These are phyloP conservation scores for Drosophila sturtevanti DNA, from an alignment of 1,140 invertebrate species.

Conservation along the genomic window DNA sequence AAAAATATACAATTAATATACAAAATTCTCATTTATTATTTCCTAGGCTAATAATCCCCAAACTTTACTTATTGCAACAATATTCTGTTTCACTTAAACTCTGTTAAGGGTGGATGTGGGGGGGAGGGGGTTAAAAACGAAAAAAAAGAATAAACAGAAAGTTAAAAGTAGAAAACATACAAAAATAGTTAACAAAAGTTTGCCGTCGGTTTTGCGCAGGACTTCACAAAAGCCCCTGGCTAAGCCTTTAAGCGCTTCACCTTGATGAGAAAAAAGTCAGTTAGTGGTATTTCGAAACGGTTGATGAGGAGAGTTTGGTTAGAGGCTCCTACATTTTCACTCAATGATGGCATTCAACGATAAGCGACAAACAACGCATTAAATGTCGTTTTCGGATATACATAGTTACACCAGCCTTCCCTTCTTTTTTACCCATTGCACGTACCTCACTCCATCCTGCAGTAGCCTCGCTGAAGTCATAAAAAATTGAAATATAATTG, in stretches of 20 bases:
- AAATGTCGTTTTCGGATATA: constrained; percentile 49
- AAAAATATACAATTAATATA: background rate
- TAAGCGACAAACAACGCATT: constrained; percentile 58
- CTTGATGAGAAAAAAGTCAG: constrained; percentile 1
- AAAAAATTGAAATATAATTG: constrained; percentile 78
- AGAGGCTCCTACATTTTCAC: background rate
- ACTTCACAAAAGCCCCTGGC: background rate
- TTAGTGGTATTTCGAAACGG: background rate
- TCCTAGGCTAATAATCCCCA: background rate
- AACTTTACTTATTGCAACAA: constrained; percentile 5
- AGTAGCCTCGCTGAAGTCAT: constrained; percentile 55
- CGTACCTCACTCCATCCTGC: too few species aligned
- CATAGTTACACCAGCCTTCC: constrained; percentile 11
- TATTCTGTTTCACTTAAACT: constrained; percentile 13
- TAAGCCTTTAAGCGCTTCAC: constrained; percentile 37
- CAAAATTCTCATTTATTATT: constrained; percentile 5
- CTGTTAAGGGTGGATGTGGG: constrained; percentile 16
- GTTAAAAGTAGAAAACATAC: constrained; percentile 32
- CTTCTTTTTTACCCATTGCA: background rate
- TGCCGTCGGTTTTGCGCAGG: constrained; percentile 8
- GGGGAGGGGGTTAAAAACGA: too few species aligned
- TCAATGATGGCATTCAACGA: constrained; percentile 52
- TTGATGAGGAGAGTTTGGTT: background rate
- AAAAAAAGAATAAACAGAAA: constrained; percentile 6
- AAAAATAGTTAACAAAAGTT: constrained; percentile 43